These are phyloP conservation scores for Nomia melanderi DNA, from an alignment of 1,140 invertebrate genomes.

Conservation along the genomic window DNA sequence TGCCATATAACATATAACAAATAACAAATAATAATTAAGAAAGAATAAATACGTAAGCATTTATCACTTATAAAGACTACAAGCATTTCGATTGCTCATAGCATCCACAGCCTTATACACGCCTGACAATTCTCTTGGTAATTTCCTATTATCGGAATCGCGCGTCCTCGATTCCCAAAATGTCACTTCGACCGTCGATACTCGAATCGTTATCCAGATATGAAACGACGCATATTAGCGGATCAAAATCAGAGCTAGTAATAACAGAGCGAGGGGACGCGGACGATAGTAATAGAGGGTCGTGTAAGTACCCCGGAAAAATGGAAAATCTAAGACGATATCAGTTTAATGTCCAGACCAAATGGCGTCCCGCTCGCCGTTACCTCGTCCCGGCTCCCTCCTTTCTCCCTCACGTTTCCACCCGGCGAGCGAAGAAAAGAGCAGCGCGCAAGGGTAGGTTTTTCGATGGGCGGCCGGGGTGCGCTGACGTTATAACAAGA, in stretches of 20 bases:
- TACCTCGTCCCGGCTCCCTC: background rate
- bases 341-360: slow-evolving; percentile 57
- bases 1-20: too few relatives aligned
- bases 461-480: background rate
- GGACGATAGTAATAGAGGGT: background rate
- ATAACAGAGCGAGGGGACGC: slow-evolving; percentile 15
- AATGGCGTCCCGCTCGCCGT: slow-evolving; percentile 54
- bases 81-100: too few relatives aligned
- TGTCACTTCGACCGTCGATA: slow-evolving; percentile 14
- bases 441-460: background rate
- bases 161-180: background rate
- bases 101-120: too few relatives aligned
- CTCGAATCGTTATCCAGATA: background rate
- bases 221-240: slow-evolving; percentile 6
- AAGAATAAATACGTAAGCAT: too few relatives aligned
- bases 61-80: too few relatives aligned
- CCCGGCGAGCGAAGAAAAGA: background rate
- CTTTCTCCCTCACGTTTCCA: background rate
- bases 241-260: slow-evolving; percentile 23
- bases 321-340: slow-evolving; percentile 59
- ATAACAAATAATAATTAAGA: too few relatives aligned
- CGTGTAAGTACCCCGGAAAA: slow-evolving; percentile 41
- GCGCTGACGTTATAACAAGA: slow-evolving; percentile 31
- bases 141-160: too few relatives aligned
- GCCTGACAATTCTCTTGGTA: too few relatives aligned